These are phyloP conservation scores for Cacoxenus indagator DNA, from an alignment of 2,888 invertebrate species.

Conservation along the genomic window DNA sequence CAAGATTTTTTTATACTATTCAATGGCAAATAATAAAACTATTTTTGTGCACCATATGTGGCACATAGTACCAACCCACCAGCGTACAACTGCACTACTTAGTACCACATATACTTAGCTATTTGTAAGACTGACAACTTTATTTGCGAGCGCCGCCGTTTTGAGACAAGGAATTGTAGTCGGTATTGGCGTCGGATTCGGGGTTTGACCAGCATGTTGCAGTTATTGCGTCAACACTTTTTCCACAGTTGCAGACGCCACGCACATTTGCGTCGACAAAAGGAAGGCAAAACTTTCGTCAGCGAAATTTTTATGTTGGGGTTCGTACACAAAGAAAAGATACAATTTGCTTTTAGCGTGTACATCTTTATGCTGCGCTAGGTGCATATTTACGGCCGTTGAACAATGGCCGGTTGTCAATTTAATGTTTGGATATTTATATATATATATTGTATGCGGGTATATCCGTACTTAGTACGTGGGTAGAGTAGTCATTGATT, in stretches of 20 bases:
- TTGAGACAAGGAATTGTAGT: too few species aligned
- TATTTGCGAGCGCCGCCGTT: constrained; percentile 50
- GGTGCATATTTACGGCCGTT: not conserved
- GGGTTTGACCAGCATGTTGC: not conserved
- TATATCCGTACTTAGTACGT: too few species aligned
- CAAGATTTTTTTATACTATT: constrained; percentile 23
- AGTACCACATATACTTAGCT: constrained; percentile 40
- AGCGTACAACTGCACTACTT: not conserved
- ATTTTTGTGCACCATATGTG: constrained; percentile 60
- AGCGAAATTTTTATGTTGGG: constrained; percentile 16
- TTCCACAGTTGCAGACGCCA: not conserved
- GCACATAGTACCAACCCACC: constrained; percentile 17
- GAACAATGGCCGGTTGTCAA: constrained; percentile 5
- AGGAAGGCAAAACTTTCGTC: constrained; percentile 5
- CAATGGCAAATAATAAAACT: constrained; percentile 55
- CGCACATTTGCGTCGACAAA: not conserved
- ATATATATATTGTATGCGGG: not conserved
- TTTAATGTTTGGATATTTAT: not conserved
- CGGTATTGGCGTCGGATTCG: not conserved
- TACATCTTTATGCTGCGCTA: not conserved
- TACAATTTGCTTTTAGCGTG: constrained; percentile 10
- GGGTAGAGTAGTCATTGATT: too few species aligned
- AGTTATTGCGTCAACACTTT: constrained; percentile 12
- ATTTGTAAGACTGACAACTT: constrained; percentile 41
- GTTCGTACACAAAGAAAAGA: constrained; percentile 10